Conservation (phyloP, 2,113 vertebrate species). For the Cephalopholis sonnerati region DNA sequence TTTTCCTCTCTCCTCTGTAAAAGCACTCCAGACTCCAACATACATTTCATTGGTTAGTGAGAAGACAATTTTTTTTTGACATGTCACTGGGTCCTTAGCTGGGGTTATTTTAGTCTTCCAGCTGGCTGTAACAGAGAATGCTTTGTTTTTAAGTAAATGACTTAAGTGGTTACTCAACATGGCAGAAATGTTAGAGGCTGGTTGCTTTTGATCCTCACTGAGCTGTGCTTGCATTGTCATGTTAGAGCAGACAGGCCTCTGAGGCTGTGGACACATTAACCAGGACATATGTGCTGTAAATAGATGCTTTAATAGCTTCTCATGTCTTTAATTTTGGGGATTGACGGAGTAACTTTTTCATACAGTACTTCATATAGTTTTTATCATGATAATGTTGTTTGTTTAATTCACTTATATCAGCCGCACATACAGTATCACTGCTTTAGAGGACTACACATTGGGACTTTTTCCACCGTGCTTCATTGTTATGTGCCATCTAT, state of each 20-base stretch:
- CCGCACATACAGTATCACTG: neutral
- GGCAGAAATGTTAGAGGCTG: constrained; percentile 28
- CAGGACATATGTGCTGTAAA: constrained; percentile 9
- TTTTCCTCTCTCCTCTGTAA: constrained; percentile 2
- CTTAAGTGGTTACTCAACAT: neutral
- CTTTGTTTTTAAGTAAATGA: constrained; percentile 17
- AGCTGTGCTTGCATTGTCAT: constrained; percentile 8
- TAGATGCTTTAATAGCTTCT: neutral
- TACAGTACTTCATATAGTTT: neutral
- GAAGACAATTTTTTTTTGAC: neutral
- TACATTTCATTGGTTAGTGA: neutral
- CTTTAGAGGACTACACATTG: neutral
- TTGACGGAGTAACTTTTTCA: constrained; percentile 42
- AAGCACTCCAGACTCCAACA: neutral
- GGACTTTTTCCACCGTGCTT: neutral
- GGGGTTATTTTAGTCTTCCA: constrained; percentile 13
- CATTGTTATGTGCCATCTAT: constrained; percentile 11
- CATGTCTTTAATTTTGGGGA: neutral
- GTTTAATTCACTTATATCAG: neutral
- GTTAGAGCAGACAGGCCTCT: neutral
- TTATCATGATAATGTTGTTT: neutral
- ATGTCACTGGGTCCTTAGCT: neutral
- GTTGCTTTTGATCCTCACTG: neutral
- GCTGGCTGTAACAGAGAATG: constrained; percentile 14
- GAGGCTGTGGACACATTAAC: neutral